Conservation (phyloP, 1,140 invertebrate species). For the Drosophila kikkawai region DNA sequence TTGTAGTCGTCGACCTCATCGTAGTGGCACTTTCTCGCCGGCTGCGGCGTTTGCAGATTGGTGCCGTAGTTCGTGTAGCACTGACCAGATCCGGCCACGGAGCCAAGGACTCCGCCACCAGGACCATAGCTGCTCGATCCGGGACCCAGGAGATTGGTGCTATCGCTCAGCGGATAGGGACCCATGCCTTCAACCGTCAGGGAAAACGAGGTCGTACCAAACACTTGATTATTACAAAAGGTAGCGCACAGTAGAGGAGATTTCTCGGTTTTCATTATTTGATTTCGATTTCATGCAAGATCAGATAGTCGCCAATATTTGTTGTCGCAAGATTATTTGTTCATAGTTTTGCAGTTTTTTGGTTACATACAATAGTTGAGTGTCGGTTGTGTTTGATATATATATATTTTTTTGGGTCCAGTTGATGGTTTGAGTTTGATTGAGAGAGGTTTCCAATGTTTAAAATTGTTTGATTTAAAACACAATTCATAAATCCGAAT, state of each 20-base stretch:
- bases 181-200: slow-evolving; percentile 85
- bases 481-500: slow-evolving; percentile 54
- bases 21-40: slow-evolving; percentile 83
- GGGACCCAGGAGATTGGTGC: slow-evolving; percentile 84
- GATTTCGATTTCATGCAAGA: slow-evolving; percentile 65
- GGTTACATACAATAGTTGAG: slow-evolving; percentile 71
- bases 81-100: slow-evolving; percentile 47
- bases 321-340: slow-evolving; percentile 4
- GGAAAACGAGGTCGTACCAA: slow-evolving; percentile 85
- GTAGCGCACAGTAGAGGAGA: slow-evolving; percentile 8
- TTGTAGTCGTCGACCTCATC: slow-evolving; percentile 77
- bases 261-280: slow-evolving; percentile 37
- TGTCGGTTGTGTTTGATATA: slow-evolving; percentile 38
- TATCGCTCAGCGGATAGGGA: slow-evolving; percentile 85
- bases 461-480: slow-evolving; percentile 52
- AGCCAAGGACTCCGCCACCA: slow-evolving; percentile 22
- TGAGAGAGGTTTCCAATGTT: slow-evolving; percentile 47
- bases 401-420: slow-evolving; percentile 6
- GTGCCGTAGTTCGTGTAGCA: slow-evolving; percentile 85
- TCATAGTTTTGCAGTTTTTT: slow-evolving; percentile 40
- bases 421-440: slow-evolving; percentile 46
- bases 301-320: slow-evolving; percentile 57
- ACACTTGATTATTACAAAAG: slow-evolving; percentile 75
- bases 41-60: slow-evolving; percentile 83
- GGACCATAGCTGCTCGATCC: slow-evolving; percentile 65